Percentiles rank a stretch among this genome's conserved stretches.
These are phyloP conservation scores for Pammene aurita DNA, from an alignment of 2,888 invertebrate species.

Conservation along the genomic window DNA sequence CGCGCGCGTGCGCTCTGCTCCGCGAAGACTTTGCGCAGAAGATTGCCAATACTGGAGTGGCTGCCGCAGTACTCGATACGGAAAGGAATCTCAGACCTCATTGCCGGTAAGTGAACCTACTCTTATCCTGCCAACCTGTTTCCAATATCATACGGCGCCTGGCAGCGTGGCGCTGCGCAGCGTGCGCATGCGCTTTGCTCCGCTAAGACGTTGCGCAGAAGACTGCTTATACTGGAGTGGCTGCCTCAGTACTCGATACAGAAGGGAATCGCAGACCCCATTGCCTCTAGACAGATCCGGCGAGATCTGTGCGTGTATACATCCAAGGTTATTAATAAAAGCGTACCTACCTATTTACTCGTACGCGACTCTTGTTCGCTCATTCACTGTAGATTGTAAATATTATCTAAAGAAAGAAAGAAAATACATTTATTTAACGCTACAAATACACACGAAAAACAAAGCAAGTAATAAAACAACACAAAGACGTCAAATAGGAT, in stretches of 20 bases:
- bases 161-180: slow-evolving; percentile 65
- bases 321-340: no score
- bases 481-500: no score
- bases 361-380: no score
- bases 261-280: slow-evolving; percentile 88
- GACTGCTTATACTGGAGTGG: slow-evolving; percentile 87
- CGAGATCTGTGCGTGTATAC: no score
- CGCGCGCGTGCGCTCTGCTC: slow-evolving; percentile 82
- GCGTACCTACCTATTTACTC: no score
- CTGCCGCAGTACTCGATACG: slow-evolving; percentile 86
- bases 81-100: slow-evolving; percentile 88
- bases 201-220: slow-evolving; percentile 84
- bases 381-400: no score
- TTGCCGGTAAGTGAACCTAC: slow-evolving; percentile 84
- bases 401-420: no score
- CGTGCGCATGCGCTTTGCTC: slow-evolving; percentile 82
- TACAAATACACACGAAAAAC: no score
- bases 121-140: slow-evolving; percentile 29
- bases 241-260: slow-evolving; percentile 86
- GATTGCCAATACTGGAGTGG: slow-evolving; percentile 87
- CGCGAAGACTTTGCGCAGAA: slow-evolving; percentile 84
- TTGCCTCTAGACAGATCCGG: no score
- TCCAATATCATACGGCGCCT: slow-evolving; percentile 48
- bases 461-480: no score
- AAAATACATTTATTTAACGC: no score